Evolutionary conservation across 53 echinoderm and acorn worm species (phyloP), one percentile per base, ranked within the genome.

Genomic region (Crossaster papposus): DNA sequence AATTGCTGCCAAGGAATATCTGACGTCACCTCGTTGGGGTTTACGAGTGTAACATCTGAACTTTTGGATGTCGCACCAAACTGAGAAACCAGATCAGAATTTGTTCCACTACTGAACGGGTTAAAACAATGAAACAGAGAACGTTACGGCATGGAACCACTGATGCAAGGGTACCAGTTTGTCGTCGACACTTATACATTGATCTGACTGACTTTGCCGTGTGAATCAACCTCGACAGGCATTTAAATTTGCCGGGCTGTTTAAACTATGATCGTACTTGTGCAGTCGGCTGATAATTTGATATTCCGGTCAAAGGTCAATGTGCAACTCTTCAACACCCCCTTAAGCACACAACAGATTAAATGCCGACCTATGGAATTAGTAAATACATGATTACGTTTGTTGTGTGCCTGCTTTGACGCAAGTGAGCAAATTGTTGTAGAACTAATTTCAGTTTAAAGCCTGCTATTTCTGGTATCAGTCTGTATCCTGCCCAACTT

Each of bases 321-420:
- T 34, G 26, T 62, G 17, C 64, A 13, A 18, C 17, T 44, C 50
- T 31, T 65, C 81, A 35, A 78, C 83, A 38, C 83, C 83, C 83
- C 83, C 26, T 37, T 83, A 37, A 83, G 83, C 44, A 83, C 83
- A 83, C 29, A 81, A 14, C 28, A 78, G 51, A n/a, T 78, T 44
- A n/a, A n/a, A 50, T 77, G 13, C 53, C 29, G 17, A 33, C 15
- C 75, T 33, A 1, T 68, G 68, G 24, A 26, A 62, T 23, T 4
- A 7, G 44, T 44, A 44, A 44, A 68, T 68, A 10, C 68, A 4
- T 24, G 58, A 58, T 58, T 15, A 11, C 4, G 20, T 1, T 23
- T 26, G 7, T 4, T 26, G 26, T 68, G 68, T 23, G 28, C 28
- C 10, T n/a, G n/a, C 24, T 26, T 68, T 10, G 68, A 68, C 4